Percentiles rank a stretch among this genome's conserved stretches.
Evolutionary conservation across 2,888 invertebrate genomes (phyloP).

Genomic region (Limulus polyphemus): DNA sequence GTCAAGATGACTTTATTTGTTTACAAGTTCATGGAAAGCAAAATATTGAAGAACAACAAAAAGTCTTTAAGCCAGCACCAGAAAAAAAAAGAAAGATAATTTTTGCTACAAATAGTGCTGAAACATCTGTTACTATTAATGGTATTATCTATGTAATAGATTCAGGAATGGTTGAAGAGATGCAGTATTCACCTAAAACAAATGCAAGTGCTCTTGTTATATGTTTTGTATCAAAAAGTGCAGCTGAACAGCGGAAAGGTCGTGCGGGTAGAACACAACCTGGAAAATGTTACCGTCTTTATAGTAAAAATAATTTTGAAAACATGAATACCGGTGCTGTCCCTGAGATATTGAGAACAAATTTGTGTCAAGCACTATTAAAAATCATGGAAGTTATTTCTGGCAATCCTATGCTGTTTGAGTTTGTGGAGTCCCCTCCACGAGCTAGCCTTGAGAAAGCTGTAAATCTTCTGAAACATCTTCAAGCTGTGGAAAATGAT

Average conservation of each 20-base stretch:
- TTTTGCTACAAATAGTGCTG: constrained; percentile 39
- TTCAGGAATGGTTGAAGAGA: constrained; percentile 36
- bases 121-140: constrained; percentile 38
- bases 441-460: constrained; percentile 29
- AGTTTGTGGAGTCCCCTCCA: constrained; percentile 31
- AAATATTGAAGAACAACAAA: constrained; percentile 33
- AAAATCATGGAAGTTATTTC: constrained; percentile 15
- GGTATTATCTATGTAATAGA: constrained; percentile 38
- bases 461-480: constrained; percentile 27
- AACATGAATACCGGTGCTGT: constrained; percentile 29
- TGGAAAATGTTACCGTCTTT: constrained; percentile 37
- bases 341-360: constrained; percentile 35
- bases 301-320: constrained; percentile 31
- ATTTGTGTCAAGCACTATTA: constrained; percentile 17
- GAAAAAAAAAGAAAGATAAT: constrained; percentile 32
- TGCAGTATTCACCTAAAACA: constrained; percentile 32
- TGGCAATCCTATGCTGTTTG: constrained; percentile 33
- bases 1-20: constrained; percentile 5
- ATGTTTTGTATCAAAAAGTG: constrained; percentile 32
- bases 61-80: constrained; percentile 29
- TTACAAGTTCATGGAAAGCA: constrained; percentile 29
- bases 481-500: constrained; percentile 30
- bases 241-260: constrained; percentile 38
- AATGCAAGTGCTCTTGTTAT: constrained; percentile 32
- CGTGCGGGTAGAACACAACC: constrained; percentile 36